Evolutionary conservation across 2,888 invertebrate genomes (phyloP).

Genomic region (Brenthis daphne): DNA sequence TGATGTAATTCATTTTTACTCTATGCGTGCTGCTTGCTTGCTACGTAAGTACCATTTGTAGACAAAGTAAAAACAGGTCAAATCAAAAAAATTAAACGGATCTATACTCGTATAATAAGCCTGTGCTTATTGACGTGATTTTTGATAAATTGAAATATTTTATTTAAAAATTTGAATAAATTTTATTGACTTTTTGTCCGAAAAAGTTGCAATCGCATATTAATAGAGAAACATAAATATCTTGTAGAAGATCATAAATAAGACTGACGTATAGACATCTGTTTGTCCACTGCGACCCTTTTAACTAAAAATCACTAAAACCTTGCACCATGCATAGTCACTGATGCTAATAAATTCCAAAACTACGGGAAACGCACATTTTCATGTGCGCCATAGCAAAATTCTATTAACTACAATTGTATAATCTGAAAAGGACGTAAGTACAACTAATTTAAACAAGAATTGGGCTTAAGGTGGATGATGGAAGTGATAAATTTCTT

Average conservation of each 20-base stretch:
- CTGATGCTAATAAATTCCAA: conserved; percentile 71
- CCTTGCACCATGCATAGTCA: conserved; percentile 50
- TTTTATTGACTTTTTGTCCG: background rate
- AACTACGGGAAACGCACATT: conserved; percentile 75
- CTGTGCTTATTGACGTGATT: no score
- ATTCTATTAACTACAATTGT: conserved; percentile 60
- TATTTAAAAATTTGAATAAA: no score
- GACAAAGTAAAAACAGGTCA: background rate
- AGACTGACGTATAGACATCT: conserved; percentile 45
- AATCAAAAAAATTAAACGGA: background rate
- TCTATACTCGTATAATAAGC: no score
- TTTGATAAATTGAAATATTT: no score
- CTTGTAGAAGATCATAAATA: conserved; percentile 42
- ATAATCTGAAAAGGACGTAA: conserved; percentile 52
- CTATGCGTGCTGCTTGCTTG: background rate
- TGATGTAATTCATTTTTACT: background rate
- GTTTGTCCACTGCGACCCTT: conserved; percentile 47
- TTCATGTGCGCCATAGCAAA: conserved; percentile 69
- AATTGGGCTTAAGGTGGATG: conserved; percentile 45
- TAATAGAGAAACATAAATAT: conserved; percentile 14
- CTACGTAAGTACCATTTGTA: background rate
- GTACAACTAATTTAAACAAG: conserved; percentile 44
- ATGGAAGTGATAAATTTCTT: conserved; percentile 52
- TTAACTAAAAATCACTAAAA: conserved; percentile 55
- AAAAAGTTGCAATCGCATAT: conserved; percentile 11